Evolutionary conservation across 1,140 invertebrate genomes (phyloP).

Genomic region (Drosophila lowei): DNA sequence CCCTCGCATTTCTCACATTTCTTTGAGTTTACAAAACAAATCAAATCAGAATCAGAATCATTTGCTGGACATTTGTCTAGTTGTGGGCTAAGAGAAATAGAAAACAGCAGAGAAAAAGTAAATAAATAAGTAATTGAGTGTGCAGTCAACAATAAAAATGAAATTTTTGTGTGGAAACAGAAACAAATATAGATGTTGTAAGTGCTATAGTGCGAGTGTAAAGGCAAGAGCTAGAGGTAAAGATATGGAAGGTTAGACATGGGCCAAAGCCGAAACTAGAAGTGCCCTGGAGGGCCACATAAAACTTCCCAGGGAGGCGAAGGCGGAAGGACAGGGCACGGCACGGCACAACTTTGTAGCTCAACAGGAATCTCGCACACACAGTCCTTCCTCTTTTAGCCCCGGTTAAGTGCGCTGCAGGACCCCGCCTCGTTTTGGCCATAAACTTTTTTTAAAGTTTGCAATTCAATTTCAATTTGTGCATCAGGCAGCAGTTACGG

Average conservation of each 20-base stretch:
- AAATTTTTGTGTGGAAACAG: slow-evolving; percentile 50
- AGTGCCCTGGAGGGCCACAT: slow-evolving; percentile 37
- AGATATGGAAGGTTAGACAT: background rate
- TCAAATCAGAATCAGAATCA: slow-evolving; percentile 43
- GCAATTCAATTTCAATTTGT: slow-evolving; percentile 80
- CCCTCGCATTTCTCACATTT: slow-evolving; percentile 21
- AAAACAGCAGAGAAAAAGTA: slow-evolving; percentile 36
- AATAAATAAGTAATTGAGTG: slow-evolving; percentile 78
- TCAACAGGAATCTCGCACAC: slow-evolving; percentile 41
- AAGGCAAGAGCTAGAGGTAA: background rate
- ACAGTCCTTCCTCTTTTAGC: slow-evolving; percentile 18
- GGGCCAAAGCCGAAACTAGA: slow-evolving; percentile 10
- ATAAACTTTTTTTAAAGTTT: slow-evolving; percentile 77
- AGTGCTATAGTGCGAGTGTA: slow-evolving; percentile 7
- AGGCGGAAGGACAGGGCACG: background rate
- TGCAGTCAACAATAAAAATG: slow-evolving; percentile 79
- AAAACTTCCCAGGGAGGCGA: slow-evolving; percentile 36
- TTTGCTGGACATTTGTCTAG: slow-evolving; percentile 24
- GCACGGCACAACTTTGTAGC: slow-evolving; percentile 38
- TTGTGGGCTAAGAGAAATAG: background rate
- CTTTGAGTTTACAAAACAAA: slow-evolving; percentile 57
- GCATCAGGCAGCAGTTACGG: slow-evolving; percentile 22
- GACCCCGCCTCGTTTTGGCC: slow-evolving; percentile 51
- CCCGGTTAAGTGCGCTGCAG: slow-evolving; percentile 38
- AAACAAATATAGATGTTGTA: slow-evolving; percentile 40